These are phyloP conservation scores for Oryzias javanicus DNA, from an alignment of 2,113 vertebrate species.

Conservation along the genomic window DNA sequence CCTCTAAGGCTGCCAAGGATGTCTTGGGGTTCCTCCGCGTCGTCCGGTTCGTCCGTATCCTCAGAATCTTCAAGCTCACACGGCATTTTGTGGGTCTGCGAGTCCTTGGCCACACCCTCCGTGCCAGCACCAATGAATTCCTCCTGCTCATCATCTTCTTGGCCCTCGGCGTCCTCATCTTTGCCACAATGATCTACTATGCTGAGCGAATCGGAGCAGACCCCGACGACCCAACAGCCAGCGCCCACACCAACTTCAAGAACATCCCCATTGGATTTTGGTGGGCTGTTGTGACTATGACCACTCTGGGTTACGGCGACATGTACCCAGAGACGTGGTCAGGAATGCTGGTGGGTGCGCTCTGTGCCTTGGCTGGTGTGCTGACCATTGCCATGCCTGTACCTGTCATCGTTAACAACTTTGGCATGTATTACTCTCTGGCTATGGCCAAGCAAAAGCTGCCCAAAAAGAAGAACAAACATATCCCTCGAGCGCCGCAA, in stretches of 20 bases:
- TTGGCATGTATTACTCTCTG: slow-evolving; percentile 96
- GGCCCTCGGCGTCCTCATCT: slow-evolving; percentile 92
- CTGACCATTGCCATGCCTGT: slow-evolving; percentile 98
- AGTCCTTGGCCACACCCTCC: slow-evolving; percentile 90
- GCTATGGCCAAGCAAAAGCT: slow-evolving; percentile 98
- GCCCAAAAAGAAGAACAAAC: slow-evolving; percentile 97
- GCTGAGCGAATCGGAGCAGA: slow-evolving; percentile 91
- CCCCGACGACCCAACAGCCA: slow-evolving; percentile 87
- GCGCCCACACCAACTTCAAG: slow-evolving; percentile 89
- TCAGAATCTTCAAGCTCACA: slow-evolving; percentile 94
- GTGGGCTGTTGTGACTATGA: slow-evolving; percentile 99
- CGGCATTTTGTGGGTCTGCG: slow-evolving; percentile 92
- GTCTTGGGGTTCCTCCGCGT: slow-evolving; percentile 92
- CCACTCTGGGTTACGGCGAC: slow-evolving; percentile 91
- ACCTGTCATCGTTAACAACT: slow-evolving; percentile 97
- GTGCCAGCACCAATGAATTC: slow-evolving; percentile 96
- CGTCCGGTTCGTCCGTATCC: slow-evolving; percentile 90
- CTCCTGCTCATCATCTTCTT: slow-evolving; percentile 94
- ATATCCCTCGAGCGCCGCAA: slow-evolving; percentile 89
- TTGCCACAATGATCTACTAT: slow-evolving; percentile 98
- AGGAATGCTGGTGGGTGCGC: slow-evolving; percentile 92
- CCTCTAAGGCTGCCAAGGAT: slow-evolving; percentile 95
- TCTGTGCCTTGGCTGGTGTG: slow-evolving; percentile 92
- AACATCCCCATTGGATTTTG: slow-evolving; percentile 98
- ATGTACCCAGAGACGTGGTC: slow-evolving; percentile 98